phyloP scores from a whole-genome alignment of 92 coral and sea anemone genomes.

The Epizoanthus stellaris region DNA sequence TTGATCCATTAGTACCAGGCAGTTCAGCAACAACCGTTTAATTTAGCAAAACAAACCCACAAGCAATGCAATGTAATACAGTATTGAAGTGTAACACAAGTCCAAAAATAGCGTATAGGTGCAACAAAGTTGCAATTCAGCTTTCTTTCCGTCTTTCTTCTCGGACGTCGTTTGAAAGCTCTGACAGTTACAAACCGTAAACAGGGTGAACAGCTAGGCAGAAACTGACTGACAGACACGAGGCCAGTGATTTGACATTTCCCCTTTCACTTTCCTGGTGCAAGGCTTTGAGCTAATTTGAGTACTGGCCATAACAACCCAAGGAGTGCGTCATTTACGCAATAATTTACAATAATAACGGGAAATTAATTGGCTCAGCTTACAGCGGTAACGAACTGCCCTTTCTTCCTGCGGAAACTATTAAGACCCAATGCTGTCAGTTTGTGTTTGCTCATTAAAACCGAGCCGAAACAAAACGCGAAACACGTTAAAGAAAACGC shows the following conservation, averaged over 20 bases:
- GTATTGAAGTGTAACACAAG: no score
- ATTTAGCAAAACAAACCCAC: no score
- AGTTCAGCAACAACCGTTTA: no score
- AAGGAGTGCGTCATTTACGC: no score
- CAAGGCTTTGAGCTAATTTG: not conserved
- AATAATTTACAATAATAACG: not conserved
- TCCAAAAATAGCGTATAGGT: not conserved
- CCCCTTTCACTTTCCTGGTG: not conserved
- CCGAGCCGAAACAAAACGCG: not conserved
- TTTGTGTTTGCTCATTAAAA: not conserved
- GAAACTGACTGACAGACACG: not conserved
- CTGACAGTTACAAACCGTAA: not conserved
- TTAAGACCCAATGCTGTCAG: slow-evolving; percentile 12
- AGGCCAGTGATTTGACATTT: no score
- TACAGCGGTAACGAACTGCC: not conserved
- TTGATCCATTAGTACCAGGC: not conserved
- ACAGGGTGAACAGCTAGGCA: not conserved
- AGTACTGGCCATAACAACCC: not conserved
- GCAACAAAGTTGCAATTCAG: not conserved
- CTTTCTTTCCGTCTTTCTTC: not conserved
- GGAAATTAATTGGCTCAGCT: not conserved
- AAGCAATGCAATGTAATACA: no score
- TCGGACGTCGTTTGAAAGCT: no score
- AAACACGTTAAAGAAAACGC: not conserved
- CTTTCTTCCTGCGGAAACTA: not conserved